Conservation (phyloP, 2,888 invertebrate genomes). For the Sericinus montela region DNA sequence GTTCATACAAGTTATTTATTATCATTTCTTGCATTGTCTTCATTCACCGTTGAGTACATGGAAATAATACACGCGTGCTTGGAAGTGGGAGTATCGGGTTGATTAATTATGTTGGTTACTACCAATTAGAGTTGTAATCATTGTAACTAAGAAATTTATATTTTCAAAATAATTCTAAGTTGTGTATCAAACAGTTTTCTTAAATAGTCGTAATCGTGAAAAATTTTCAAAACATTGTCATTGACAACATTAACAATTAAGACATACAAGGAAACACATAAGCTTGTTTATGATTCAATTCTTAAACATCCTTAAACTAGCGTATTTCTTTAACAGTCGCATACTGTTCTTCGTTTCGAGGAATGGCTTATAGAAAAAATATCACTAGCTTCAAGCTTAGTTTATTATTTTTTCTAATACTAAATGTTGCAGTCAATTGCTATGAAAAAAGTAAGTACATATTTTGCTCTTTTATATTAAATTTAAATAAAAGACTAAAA, state of each 20-base stretch:
- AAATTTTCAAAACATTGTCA: slow-evolving; percentile 13
- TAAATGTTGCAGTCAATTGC: slow-evolving; percentile 29
- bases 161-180: not conserved
- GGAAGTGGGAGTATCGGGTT: too few relatives aligned
- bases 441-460: slow-evolving; percentile 56
- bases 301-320: slow-evolving; percentile 32
- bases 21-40: too few relatives aligned
- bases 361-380: slow-evolving; percentile 7
- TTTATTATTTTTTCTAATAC: slow-evolving; percentile 25
- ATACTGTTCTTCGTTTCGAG: slow-evolving; percentile 6
- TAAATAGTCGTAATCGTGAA: not conserved
- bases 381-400: not conserved
- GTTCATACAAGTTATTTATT: too few relatives aligned
- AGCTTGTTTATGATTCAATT: slow-evolving; percentile 31
- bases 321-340: slow-evolving; percentile 4
- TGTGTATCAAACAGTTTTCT: not conserved
- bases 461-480: too few relatives aligned
- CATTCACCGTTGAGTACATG: too few relatives aligned
- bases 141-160: too few relatives aligned
- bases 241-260: not conserved
- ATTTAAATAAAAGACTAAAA: too few relatives aligned
- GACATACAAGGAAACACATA: slow-evolving; percentile 29
- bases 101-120: too few relatives aligned
- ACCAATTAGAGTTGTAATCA: too few relatives aligned
- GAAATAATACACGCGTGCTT: too few relatives aligned